Conservation (phyloP, 2,113 vertebrate genomes). For the Physeter macrocephalus region DNA sequence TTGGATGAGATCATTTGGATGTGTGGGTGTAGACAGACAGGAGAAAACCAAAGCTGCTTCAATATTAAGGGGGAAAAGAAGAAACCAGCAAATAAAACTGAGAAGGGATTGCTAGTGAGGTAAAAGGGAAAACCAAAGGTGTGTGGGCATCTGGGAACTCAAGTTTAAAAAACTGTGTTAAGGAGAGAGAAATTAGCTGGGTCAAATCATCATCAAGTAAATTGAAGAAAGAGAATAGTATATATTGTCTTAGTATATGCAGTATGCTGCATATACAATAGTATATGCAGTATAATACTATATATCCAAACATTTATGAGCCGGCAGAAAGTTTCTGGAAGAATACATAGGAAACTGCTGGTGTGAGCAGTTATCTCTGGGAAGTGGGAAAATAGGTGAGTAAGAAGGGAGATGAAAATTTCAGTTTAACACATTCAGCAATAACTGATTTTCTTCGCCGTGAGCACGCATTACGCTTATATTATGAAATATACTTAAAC, state of each 20-base stretch:
- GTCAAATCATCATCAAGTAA: background rate
- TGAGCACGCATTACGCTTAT: background rate
- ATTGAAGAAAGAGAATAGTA: background rate
- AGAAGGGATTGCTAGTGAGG: background rate
- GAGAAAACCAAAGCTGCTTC: background rate
- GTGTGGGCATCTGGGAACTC: background rate
- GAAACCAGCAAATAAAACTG: background rate
- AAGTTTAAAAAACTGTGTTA: background rate
- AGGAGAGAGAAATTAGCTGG: background rate
- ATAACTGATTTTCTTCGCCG: background rate
- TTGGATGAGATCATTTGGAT: slow-evolving; percentile 47
- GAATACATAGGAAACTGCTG: background rate
- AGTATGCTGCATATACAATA: no score
- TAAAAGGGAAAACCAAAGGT: background rate
- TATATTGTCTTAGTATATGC: no score
- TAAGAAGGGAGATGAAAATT: background rate
- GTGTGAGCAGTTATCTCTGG: background rate
- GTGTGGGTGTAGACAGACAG: background rate
- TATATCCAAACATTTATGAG: background rate
- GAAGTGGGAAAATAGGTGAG: background rate
- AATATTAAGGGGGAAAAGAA: background rate
- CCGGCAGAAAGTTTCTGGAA: background rate
- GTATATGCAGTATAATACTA: no score
- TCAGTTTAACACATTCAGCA: background rate
- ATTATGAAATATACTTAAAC: background rate